phyloP scores from a whole-genome alignment of 2,113 vertebrate species.

The Burhinus bistriatus region DNA sequence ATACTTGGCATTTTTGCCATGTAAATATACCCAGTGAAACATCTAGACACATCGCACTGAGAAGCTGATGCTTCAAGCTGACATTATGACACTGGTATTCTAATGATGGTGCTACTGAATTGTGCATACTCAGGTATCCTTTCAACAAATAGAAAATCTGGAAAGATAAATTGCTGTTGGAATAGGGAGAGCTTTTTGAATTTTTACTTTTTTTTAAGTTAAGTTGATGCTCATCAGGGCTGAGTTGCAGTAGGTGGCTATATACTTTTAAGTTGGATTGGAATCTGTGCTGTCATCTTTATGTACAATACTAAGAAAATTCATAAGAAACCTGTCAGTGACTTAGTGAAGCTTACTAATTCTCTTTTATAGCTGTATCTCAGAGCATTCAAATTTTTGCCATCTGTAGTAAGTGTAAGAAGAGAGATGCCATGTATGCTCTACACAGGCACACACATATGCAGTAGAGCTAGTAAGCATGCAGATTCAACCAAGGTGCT shows the following conservation, averaged over 20 bases:
- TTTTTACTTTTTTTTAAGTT: neutral
- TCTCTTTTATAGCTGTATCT: neutral
- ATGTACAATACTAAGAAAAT: neutral
- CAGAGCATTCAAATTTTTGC: neutral
- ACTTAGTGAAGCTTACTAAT: neutral
- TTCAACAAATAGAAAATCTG: neutral
- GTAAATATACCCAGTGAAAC: neutral
- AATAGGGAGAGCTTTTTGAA: neutral
- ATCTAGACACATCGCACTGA: neutral
- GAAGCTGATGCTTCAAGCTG: neutral
- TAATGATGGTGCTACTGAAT: neutral
- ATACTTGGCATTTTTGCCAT: neutral
- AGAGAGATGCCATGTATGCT: neutral
- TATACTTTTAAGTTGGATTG: neutral
- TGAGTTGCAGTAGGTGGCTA: neutral
- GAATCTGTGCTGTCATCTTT: neutral
- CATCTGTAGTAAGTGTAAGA: neutral
- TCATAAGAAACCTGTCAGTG: neutral
- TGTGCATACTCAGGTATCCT: neutral
- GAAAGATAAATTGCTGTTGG: neutral
- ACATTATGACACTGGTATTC: neutral
- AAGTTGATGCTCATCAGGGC: neutral
- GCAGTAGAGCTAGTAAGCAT: neutral
- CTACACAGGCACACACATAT: fast-evolving
- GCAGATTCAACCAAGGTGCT: neutral